phyloP scores from a whole-genome alignment of 2,797 vertebrate species.

The Otus scops region DNA sequence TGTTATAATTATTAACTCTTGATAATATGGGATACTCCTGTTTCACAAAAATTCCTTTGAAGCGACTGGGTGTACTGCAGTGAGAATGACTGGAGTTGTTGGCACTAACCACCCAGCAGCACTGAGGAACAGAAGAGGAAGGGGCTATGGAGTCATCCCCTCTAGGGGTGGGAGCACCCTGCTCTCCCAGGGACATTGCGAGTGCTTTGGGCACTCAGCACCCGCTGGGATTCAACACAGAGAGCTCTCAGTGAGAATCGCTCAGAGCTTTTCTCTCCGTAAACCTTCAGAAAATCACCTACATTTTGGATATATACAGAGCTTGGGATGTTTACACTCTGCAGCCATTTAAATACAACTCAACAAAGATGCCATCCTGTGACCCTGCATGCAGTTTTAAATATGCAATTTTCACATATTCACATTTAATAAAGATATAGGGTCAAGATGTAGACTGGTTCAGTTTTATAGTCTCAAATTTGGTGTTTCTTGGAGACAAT shows the following conservation, averaged over 20 bases:
- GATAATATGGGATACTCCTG: background rate
- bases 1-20: constrained; percentile 31
- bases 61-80: background rate
- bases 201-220: background rate
- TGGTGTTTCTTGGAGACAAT: background rate
- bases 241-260: background rate
- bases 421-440: background rate
- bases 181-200: rapidly evolving
- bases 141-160: background rate
- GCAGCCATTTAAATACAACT: background rate
- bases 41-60: background rate
- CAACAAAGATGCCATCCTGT: background rate
- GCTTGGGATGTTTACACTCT: background rate
- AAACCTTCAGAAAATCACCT: background rate
- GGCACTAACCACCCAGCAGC: background rate
- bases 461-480: background rate
- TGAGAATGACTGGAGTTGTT: background rate
- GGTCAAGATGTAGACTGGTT: background rate
- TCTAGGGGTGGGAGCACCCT: background rate
- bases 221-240: rapidly evolving
- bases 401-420: background rate
- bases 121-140: background rate
- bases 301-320: background rate
- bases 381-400: background rate
- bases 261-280: background rate